phyloP scores from a whole-genome alignment of 2,797 vertebrate genomes.

The Sphenopsis melanotis region DNA sequence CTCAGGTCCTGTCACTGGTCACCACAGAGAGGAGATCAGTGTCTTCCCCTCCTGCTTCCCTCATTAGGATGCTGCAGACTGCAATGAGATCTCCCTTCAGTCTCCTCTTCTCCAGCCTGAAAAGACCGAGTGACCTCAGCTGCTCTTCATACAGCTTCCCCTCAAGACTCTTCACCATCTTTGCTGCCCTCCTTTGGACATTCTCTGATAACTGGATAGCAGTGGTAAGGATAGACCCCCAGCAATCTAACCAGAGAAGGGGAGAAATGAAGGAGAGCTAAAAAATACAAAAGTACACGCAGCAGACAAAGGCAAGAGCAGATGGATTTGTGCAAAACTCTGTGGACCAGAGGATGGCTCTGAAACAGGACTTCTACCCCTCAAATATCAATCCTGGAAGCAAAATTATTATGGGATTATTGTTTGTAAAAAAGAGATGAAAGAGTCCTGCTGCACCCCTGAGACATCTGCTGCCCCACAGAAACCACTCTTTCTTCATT shows the following conservation, averaged over 20 bases:
- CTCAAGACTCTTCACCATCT: background rate
- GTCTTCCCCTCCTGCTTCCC: background rate
- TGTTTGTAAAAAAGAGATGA: background rate
- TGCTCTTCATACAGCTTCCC: rapidly evolving
- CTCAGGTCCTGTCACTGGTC: background rate
- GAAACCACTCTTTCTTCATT: background rate
- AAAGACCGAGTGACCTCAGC: background rate
- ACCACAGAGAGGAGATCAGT: background rate
- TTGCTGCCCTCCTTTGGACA: background rate
- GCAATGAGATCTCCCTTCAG: background rate
- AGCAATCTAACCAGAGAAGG: background rate
- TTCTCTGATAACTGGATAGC: background rate
- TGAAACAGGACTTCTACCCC: background rate
- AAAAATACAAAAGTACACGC: rapidly evolving
- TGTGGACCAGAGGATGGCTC: background rate
- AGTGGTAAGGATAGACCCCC: background rate
- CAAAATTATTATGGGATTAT: background rate
- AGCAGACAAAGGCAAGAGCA: background rate
- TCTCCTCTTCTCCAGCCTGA: background rate
- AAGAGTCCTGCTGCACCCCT: rapidly evolving
- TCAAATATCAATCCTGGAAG: background rate
- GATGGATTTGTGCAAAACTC: background rate
- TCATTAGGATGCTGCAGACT: rapidly evolving
- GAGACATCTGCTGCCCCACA: background rate
- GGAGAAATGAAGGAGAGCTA: background rate